Evolutionary conservation across 1,140 invertebrate genomes (phyloP), one percentile per base, ranked within the genome.

Genomic region (Myzus persicae): DNA sequence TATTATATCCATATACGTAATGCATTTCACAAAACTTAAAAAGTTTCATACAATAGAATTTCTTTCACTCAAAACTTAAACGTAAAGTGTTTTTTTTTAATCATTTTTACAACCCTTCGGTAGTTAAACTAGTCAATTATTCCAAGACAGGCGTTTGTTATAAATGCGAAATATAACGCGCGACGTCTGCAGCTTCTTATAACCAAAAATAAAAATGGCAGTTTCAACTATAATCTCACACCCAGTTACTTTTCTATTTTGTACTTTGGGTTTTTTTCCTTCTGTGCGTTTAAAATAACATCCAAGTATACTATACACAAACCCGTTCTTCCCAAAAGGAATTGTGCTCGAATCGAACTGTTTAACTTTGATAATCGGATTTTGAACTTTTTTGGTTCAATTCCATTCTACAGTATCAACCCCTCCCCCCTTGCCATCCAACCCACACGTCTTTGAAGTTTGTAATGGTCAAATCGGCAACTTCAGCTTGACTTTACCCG

Each of bases 81-180:
- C 59, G 59, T 76, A 18, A 76, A 76, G 59, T n/a, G 59, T 76
- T 76, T 76, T 76, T 59, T 59, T 59, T 59, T 67, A 67, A 76
- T n/a, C 5, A 76, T 76, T 76, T 76, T 76, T 76, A 76, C 59
- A 76, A 76, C 59, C 59, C 31, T 76, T n/a, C n/a, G 6, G 59
- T n/a, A 76, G 59, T n/a, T 76, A 18, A 76, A 76, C 31, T n/a
- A 76, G 31, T 76, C 59, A 76, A 67, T 76, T 76, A 76, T n/a
- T n/a, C 14, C 31, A n/a, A 76, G 59, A 76, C 14, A 76, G 59
- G 59, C 59, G 14, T 76, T 76, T 76, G 31, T 76, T 76, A n/a
- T 76, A 18, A n/a, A n/a, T 20, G 31, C 31, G 36, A 18, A 18
- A 20, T 18, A n/a, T 18, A n/a, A 67, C 26, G 54, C 26, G n/a